Evolutionary conservation across 2,888 invertebrate species (phyloP), one percentile per base, ranked within the genome.

Genomic region (Troides aeacus): DNA sequence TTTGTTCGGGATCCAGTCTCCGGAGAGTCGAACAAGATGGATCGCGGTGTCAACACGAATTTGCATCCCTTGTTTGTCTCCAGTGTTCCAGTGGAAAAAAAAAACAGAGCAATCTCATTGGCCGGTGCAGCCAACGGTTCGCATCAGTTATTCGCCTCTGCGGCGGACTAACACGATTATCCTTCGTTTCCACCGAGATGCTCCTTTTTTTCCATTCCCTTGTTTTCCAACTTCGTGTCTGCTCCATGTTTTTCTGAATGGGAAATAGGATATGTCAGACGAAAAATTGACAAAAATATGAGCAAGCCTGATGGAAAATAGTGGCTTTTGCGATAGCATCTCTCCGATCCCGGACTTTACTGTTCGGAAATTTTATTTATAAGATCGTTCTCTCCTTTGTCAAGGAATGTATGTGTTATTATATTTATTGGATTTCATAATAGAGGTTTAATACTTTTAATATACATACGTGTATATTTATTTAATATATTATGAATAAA

Each of bases 51-150:
- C 92, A 92, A 92, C 92, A 92, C 87, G 87, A 91, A 92, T 92
- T 92, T 92, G 92, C 92, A 92, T 92, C 89, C 88, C 87, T 90
- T 92, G 92, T 92, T 92, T 92, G 89, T 92, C 90, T 90, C 90
- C 82, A 78, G 83, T 85, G 85, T 85, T 83, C 84, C 83, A 83
- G 84, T 80, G 85, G 89, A 88, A 90, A 65, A 62, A 46, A 63
- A 89, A 90, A 91, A 91, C 89, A 90, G 84, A 88, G 88, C 92
- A 90, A 92, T 92, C 91, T 89, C 90, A 89, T 90, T 88, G 87
- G 82, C 85, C 84, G 86, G 87, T 89, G 90, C 90, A 88, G 83
- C 87, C 85, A 82, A 80, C 75, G 80, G 80, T 74, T 79, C 85
- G 81, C 92, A 90, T 90, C 90, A 88, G 88, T 90, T 90, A 91